Base-by-base conservation (phyloP, 2,113 vertebrate genomes). In the Danionella cerebrum region DNA sequence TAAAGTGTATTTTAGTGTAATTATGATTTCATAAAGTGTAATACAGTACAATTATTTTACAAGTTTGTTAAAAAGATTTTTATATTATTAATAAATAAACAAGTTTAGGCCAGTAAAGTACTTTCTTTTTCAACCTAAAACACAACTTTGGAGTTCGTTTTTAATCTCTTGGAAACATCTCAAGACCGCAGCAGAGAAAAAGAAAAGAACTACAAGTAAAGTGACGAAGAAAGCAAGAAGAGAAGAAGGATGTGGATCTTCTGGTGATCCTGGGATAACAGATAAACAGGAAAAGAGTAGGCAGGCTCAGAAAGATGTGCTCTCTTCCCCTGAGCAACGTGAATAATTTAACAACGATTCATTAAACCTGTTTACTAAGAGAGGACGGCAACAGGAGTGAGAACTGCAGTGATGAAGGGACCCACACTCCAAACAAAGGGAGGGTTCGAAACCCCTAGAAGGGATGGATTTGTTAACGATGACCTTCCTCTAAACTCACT, bases 301-400 rank as follows among this genome's bases (percentile, higher is more conserved):
- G 45, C 42, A 18, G 41, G 72, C 35, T 22, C 74, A 68, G 64
- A 78, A 59, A 77, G 69, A 83, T 81, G 72, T 77, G 78, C 12
- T 12, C 70, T 71, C 39, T 62, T 36, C 67, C 74, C 72, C 76
- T 4, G 63, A 73, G 82, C 31, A 3, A 35, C 62, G 47, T 87
- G 79, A 88, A 88, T 87, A 84, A 88, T 88, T 84, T 84, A 87
- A 67, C n/a, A 73, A 21, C 36, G 79, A 80, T 82, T 86, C 87
- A 88, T 88, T 86, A 85, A 84, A 85, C 79, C 74, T 79, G 80
- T 80, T 81, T 84, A 80, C 5, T 50, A 76, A 74, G 63, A 75
- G 78, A 84, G 85, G 78, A 85, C 82, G 79, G 67, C n/a, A 3
- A 53, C 67, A 67, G 73, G 65, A 16, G 62, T 45, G 24, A 16